Evolutionary conservation across 1,140 invertebrate species (phyloP).

Genomic region (Muscidifurax raptorellus): DNA sequence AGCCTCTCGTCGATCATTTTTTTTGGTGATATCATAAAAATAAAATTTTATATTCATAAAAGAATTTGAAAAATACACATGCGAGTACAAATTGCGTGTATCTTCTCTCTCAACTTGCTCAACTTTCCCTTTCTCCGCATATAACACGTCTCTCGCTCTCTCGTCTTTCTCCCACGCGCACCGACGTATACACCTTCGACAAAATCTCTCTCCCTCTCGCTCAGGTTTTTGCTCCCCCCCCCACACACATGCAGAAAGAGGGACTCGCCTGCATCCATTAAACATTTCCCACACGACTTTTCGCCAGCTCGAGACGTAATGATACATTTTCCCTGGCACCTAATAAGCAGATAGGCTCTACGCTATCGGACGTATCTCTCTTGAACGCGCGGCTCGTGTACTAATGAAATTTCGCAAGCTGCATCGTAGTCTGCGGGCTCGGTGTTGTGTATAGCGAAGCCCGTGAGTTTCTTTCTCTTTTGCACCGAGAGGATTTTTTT

Average conservation of each 20-base stretch:
- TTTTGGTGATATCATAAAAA: no score
- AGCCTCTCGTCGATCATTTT: no score
- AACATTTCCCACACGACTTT: slow-evolving; percentile 27
- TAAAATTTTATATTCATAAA: no score
- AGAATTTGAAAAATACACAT: no score
- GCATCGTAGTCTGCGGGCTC: slow-evolving; percentile 25
- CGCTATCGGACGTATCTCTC: background rate
- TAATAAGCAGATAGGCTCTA: slow-evolving; percentile 57
- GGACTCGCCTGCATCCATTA: background rate
- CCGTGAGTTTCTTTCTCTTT: slow-evolving; percentile 46
- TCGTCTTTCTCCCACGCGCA: background rate
- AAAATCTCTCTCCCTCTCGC: background rate
- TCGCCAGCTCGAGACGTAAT: slow-evolving; percentile 50
- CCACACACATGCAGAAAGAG: no score
- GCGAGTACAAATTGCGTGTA: no score
- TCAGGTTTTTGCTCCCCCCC: background rate
- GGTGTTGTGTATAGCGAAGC: background rate
- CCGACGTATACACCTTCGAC: background rate
- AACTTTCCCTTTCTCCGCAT: slow-evolving; percentile 42
- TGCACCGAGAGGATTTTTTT: background rate
- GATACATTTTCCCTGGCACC: slow-evolving; percentile 60
- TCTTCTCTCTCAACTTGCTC: slow-evolving; percentile 32
- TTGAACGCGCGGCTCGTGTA: slow-evolving; percentile 47
- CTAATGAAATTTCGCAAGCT: slow-evolving; percentile 68
- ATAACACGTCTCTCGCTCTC: no score